These are phyloP conservation scores for Drosophila austrosaltans DNA, from an alignment of 2,888 invertebrate species.

Conservation along the genomic window DNA sequence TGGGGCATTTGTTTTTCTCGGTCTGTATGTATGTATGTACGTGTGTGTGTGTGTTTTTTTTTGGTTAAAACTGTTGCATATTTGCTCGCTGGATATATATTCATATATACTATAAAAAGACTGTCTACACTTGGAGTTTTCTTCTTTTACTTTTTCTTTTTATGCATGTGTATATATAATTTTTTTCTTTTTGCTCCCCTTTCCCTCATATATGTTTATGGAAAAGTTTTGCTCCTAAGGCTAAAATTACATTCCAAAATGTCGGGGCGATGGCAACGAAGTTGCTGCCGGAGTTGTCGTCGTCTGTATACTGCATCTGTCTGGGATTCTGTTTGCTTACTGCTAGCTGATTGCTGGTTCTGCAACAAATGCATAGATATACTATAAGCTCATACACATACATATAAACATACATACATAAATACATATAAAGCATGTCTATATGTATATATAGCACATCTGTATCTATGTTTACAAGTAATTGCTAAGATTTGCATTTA, in stretches of 20 bases:
- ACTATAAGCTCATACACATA: background rate
- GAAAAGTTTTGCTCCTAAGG: constrained; percentile 68
- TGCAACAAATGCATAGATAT: constrained; percentile 2
- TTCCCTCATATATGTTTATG: constrained; percentile 15
- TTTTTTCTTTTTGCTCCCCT: constrained; percentile 41
- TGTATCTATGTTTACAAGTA: constrained; percentile 8
- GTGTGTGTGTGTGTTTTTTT: constrained; percentile 27
- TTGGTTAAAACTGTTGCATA: constrained; percentile 24
- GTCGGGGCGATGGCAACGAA: constrained; percentile 61
- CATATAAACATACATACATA: constrained; percentile 4
- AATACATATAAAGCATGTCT: constrained; percentile 59
- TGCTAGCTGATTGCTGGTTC: constrained; percentile 7
- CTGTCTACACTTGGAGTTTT: constrained; percentile 33
- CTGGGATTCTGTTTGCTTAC: constrained; percentile 31
- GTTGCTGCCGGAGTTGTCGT: constrained; percentile 46
- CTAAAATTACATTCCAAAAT: constrained; percentile 78
- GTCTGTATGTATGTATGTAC: constrained; percentile 1
- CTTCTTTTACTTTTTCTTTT: constrained; percentile 1
- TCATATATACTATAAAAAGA: constrained; percentile 27
- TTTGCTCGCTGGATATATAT: constrained; percentile 38
- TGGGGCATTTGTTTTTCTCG: constrained; percentile 27
- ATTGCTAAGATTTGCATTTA: constrained; percentile 67
- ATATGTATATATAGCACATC: constrained; percentile 63
- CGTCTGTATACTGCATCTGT: constrained; percentile 37
- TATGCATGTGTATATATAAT: background rate